Evolutionary conservation across 2,888 invertebrate species (phyloP).

Genomic region (Drosophila cognata): DNA sequence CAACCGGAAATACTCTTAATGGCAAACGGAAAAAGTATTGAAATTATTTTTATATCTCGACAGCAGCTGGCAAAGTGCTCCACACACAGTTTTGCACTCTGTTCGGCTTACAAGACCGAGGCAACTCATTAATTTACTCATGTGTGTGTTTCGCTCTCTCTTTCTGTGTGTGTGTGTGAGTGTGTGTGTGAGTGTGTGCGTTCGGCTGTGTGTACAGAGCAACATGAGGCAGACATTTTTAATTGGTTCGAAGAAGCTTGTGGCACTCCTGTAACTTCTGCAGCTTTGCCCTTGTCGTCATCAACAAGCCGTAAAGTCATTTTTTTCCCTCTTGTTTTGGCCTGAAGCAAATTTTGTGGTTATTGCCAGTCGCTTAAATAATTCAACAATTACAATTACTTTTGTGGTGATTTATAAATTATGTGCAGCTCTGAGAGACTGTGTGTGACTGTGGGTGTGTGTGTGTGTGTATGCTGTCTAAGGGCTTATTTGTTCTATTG

Average conservation of each 20-base stretch:
- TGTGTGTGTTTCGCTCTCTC: background rate
- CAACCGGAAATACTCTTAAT: slow-evolving; percentile 73
- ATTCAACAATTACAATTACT: slow-evolving; percentile 76
- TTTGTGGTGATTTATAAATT: slow-evolving; percentile 71
- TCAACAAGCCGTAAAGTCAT: slow-evolving; percentile 59
- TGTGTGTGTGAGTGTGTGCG: slow-evolving; percentile 7
- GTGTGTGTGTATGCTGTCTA: slow-evolving; percentile 23
- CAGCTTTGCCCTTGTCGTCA: slow-evolving; percentile 41
- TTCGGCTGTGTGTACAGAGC: slow-evolving; percentile 15
- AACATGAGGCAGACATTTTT: slow-evolving; percentile 57
- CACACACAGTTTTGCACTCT: slow-evolving; percentile 6
- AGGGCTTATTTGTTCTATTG: slow-evolving; percentile 43
- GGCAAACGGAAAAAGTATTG: slow-evolving; percentile 75
- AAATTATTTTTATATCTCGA: slow-evolving; percentile 71
- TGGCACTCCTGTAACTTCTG: slow-evolving; percentile 11
- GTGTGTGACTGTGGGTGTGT: background rate
- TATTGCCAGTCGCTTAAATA: slow-evolving; percentile 66
- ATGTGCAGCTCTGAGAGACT: slow-evolving; percentile 36
- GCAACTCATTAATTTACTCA: slow-evolving; percentile 56
- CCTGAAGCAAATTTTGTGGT: slow-evolving; percentile 58
- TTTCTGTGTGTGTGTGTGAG: background rate
- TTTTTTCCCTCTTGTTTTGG: slow-evolving; percentile 21
- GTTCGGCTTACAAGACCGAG: slow-evolving; percentile 2
- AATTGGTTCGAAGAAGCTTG: slow-evolving; percentile 55
- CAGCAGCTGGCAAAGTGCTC: slow-evolving; percentile 42